These are phyloP conservation scores for Semotilus atromaculatus DNA, from an alignment of 2,797 vertebrate genomes.

Conservation along the genomic window DNA sequence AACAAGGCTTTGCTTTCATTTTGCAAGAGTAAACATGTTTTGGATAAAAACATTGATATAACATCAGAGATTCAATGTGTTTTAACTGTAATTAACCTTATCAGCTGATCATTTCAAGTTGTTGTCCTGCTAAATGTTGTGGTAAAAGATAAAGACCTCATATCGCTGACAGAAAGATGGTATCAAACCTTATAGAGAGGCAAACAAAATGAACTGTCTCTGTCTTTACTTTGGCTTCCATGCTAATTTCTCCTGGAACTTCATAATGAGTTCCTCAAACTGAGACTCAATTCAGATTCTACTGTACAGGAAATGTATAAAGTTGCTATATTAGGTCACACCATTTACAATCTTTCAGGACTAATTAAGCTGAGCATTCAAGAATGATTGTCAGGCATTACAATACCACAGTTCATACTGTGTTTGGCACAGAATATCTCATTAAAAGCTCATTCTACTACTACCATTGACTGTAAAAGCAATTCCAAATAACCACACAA, in stretches of 20 bases:
- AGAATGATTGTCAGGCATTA: constrained; percentile 5
- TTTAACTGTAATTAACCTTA: constrained; percentile 12
- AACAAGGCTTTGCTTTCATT: constrained; percentile 16
- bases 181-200: neutral
- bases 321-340: neutral
- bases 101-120: neutral
- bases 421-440: constrained; percentile 22
- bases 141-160: constrained; percentile 5
- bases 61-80: neutral
- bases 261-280: constrained; percentile 9
- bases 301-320: neutral
- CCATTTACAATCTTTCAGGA: neutral
- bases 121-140: constrained; percentile 14
- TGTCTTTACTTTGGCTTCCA: constrained; percentile 1
- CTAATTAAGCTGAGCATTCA: neutral
- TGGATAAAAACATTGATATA: constrained; percentile 3
- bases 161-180: neutral
- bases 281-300: neutral
- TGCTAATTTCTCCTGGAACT: neutral
- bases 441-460: constrained; percentile 9
- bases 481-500: constrained; percentile 1
- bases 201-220: neutral
- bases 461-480: neutral
- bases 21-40: constrained; percentile 8
- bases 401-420: neutral